Evolutionary conservation across 2,113 vertebrate species (phyloP), one percentile per base, ranked within the genome.

Genomic region (Sardina pilchardus): DNA sequence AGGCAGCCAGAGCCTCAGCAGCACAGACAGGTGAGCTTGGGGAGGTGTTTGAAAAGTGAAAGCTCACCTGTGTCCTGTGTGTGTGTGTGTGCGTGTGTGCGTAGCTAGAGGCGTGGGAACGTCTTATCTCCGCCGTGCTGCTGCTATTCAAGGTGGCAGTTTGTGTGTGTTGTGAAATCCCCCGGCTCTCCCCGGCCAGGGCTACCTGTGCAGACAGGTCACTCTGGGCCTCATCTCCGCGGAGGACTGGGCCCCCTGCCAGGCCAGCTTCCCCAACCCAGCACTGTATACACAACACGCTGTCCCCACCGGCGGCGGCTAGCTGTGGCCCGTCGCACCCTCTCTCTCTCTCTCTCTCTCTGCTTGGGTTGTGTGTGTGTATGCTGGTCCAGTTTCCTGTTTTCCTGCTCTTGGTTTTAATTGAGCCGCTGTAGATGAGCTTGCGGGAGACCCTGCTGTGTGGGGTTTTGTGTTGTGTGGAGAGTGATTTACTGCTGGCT

Each of bases 121-220:
- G 82, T 83, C 86, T 85, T 83, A 85, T 89, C 84, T 75, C 42
- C 19, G 3, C 63, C 4, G 21, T 82, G 45, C 80, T 71, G n/a
- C 30, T 84, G 59, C 48, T 82, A 87, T 89, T 85, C 83, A 81
- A 81, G 84, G 24, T 71, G 43, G 53, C 82, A 81, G 85, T 82
- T 81, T 24, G 48, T 82, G 48, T 82, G 63, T 84, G 81, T 85
- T 81, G 50, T 83, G 17, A 39, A 39, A 80, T 17, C 80, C 24
- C 1, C 43, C 48, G 83, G 59, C 78, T 88, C n/a, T 48, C 39
- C 21, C 34, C 50, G 39, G 78, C 26, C 26, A 43, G 78, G 10
- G 43, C 17, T 84, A 82, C 89, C 71, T 87, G 88, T 86, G 84
- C 39, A 2, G 86, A 86, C 88, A 86, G 17, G 85, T 43, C n/a